Conservation (phyloP, 2,113 vertebrate species). For the Bubo blakistoni region DNA sequence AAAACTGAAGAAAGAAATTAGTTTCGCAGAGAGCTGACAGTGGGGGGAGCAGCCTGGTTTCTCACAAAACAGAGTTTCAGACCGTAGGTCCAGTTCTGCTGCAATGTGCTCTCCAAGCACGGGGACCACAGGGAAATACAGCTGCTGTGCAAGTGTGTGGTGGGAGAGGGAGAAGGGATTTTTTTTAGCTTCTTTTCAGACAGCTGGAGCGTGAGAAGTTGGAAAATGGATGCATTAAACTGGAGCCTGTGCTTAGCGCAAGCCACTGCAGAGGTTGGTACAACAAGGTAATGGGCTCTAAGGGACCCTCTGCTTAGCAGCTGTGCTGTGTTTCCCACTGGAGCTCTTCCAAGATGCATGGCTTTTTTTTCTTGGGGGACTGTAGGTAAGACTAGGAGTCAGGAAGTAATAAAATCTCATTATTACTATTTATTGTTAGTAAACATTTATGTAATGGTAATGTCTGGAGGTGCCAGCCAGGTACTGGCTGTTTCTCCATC, state of each 20-base stretch:
- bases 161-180: neutral
- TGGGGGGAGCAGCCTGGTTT: neutral
- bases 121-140: neutral
- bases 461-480: neutral
- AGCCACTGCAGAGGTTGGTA: slow-evolving; percentile 10
- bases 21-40: neutral
- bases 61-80: neutral
- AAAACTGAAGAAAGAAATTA: neutral
- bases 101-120: fast-evolving
- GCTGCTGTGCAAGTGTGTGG: neutral
- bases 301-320: slow-evolving; percentile 2
- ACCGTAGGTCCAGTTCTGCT: fast-evolving
- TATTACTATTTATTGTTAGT: slow-evolving; percentile 29
- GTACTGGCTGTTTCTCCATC: neutral
- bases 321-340: neutral
- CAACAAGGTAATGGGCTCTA: neutral
- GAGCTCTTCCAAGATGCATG: neutral
- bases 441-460: neutral
- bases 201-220: slow-evolving; percentile 32
- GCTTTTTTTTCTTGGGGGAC: neutral
- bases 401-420: slow-evolving; percentile 52
- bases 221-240: neutral
- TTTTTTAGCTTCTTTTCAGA: neutral
- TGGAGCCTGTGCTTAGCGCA: neutral
- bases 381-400: slow-evolving; percentile 45